phyloP scores from a whole-genome alignment of 2,797 vertebrate species.

The Lagorchestes hirsutus region DNA sequence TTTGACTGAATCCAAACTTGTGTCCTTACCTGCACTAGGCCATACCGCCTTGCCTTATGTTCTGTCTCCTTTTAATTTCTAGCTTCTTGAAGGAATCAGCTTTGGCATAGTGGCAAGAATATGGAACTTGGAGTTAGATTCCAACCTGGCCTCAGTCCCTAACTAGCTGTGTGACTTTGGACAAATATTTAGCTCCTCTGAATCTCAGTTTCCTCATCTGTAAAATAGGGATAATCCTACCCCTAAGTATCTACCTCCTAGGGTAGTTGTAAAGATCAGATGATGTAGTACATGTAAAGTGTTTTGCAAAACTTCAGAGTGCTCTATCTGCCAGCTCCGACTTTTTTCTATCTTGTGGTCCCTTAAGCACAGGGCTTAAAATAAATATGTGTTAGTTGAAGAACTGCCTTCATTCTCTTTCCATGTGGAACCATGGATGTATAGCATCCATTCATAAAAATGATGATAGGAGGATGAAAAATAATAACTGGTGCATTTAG shows the following conservation, averaged over 20 bases:
- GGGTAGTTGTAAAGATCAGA: not conserved
- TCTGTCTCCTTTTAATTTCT: not conserved
- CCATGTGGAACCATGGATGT: not conserved
- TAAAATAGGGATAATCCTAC: not conserved
- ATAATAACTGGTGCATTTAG: not conserved
- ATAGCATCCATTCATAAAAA: not conserved
- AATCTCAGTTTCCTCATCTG: not conserved
- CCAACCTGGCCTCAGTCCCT: not conserved
- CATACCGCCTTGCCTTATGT: not conserved
- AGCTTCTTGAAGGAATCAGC: not conserved
- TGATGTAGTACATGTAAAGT: not conserved
- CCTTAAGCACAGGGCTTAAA: not conserved
- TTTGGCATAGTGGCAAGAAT: not conserved
- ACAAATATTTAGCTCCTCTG: not conserved
- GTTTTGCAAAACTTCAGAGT: not conserved
- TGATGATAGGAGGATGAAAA: not conserved
- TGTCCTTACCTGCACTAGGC: not conserved
- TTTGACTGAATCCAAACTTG: too few relatives aligned
- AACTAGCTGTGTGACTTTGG: not conserved
- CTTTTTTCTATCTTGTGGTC: not conserved
- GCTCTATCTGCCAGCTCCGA: not conserved
- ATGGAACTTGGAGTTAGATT: not conserved
- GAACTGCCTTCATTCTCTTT: not conserved
- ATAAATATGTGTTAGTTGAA: not conserved
- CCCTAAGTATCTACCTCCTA: not conserved